phyloP scores from a whole-genome alignment of 2,113 vertebrate species.

The Microtus ochrogaster region DNA sequence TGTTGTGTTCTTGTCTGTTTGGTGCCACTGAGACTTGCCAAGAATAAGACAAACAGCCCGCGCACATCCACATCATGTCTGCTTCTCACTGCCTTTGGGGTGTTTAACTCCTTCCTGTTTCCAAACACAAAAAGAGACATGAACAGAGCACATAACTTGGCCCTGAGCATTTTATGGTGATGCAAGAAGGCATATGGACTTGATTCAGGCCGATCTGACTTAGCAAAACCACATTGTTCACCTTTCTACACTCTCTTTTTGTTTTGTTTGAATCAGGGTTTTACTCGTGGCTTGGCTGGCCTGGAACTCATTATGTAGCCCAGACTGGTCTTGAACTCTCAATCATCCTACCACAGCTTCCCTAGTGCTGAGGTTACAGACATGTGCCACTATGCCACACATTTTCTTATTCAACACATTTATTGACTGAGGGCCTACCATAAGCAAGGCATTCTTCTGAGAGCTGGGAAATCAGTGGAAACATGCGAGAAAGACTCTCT shows the following conservation, averaged over 20 bases:
- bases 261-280: background rate
- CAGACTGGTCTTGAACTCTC: background rate
- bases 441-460: background rate
- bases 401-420: background rate
- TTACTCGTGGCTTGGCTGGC: background rate
- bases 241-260: background rate
- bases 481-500: background rate
- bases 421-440: background rate
- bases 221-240: background rate
- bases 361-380: background rate
- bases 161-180: background rate
- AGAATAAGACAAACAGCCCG: background rate
- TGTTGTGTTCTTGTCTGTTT: background rate
- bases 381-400: background rate
- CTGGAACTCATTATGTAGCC: background rate
- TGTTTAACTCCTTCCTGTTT: background rate
- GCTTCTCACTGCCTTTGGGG: background rate
- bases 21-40: background rate
- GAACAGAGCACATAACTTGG: background rate
- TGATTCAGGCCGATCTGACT: background rate
- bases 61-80: background rate
- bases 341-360: background rate
- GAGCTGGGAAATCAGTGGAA: background rate
- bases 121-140: background rate
- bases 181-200: background rate